Percentiles rank a stretch among this genome's conserved stretches.
phyloP scores from a whole-genome alignment of 2,888 invertebrate genomes.

The Mactromeris polynyma region DNA sequence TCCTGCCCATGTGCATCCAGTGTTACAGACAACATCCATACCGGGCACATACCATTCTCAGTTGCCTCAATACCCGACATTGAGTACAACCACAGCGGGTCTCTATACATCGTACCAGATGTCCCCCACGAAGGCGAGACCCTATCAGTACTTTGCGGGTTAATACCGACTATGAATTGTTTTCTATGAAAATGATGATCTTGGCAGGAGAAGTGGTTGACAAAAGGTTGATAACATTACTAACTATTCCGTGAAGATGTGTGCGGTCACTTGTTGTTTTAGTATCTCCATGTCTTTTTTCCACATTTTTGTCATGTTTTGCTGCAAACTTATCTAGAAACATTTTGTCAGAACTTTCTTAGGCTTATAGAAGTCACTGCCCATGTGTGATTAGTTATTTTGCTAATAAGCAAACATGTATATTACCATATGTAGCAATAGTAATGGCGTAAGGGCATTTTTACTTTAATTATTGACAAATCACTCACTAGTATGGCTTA shows the following conservation, averaged over 20 bases:
- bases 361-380: background rate
- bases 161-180: conserved; percentile 20
- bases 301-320: conserved; percentile 6
- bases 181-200: background rate
- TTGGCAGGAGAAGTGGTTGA: background rate
- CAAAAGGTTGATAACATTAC: background rate
- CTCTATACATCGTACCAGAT: conserved; percentile 90
- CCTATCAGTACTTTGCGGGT: conserved; percentile 89
- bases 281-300: background rate
- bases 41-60: conserved; percentile 79
- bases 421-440: background rate
- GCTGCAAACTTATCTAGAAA: background rate
- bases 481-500: background rate
- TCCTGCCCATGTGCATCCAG: conserved; percentile 92
- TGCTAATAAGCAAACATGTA: background rate
- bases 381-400: background rate
- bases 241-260: background rate
- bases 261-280: background rate
- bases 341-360: background rate
- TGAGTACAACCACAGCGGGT: conserved; percentile 89
- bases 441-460: background rate
- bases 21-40: conserved; percentile 82
- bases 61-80: conserved; percentile 89
- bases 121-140: conserved; percentile 90
- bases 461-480: background rate